Conservation (phyloP, 2,797 vertebrate species). For the Takifugu ocellatus region DNA sequence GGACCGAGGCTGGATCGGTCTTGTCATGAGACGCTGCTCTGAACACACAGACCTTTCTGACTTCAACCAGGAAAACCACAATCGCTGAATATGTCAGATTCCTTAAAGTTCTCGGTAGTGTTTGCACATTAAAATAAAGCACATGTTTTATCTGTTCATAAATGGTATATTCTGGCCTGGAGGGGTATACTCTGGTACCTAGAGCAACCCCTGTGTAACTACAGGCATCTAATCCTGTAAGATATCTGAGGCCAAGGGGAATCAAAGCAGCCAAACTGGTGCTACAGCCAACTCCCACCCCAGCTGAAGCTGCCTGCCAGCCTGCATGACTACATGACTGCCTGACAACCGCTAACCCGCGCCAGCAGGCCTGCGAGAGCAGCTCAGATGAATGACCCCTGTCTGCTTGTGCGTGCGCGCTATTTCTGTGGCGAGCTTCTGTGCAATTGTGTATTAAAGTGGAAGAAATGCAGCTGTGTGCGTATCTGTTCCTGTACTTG, state of each 20-base stretch:
- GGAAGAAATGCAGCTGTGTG: slow-evolving; percentile 17
- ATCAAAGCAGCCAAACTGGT: slow-evolving; percentile 44
- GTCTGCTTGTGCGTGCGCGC: slow-evolving; percentile 15
- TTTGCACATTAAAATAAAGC: no score
- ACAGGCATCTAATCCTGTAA: slow-evolving; percentile 41
- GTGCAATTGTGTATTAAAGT: slow-evolving; percentile 30
- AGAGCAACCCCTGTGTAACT: slow-evolving; percentile 35
- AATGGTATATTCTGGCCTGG: no score
- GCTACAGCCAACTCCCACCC: slow-evolving; percentile 20
- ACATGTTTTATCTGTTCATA: no score
- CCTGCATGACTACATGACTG: slow-evolving; percentile 29
- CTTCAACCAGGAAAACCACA: no score
- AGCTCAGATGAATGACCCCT: slow-evolving; percentile 11
- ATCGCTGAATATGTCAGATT: no score
- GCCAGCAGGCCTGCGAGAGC: slow-evolving; percentile 28
- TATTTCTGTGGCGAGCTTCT: neutral
- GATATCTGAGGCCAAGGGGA: slow-evolving; percentile 30
- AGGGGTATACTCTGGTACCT: neutral
- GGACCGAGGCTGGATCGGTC: no score
- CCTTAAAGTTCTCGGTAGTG: no score
- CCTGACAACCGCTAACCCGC: slow-evolving; percentile 11
- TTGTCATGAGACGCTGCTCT: no score
- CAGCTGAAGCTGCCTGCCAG: slow-evolving; percentile 33
- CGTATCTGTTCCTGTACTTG: neutral
- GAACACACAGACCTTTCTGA: no score